A percentile compares a stretch with the other conserved stretches of the same genome.
Evolutionary conservation across 2,888 invertebrate species (phyloP).

Genomic region (Orthosia gracilis): DNA sequence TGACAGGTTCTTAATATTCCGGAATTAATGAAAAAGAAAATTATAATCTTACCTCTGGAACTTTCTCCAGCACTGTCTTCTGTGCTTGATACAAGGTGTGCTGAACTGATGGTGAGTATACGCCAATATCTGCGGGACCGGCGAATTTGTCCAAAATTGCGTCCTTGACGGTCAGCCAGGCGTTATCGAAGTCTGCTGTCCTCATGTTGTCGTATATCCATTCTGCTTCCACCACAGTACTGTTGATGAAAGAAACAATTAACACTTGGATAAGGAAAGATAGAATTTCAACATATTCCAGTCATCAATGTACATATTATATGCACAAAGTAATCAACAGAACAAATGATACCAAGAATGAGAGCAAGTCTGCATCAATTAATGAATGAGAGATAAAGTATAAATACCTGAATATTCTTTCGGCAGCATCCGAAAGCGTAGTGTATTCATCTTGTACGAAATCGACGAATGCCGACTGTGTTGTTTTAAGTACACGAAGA

Average conservation of each 20-base stretch:
- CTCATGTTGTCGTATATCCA: constrained; percentile 94
- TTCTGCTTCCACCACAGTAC: constrained; percentile 94
- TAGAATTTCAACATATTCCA: not conserved
- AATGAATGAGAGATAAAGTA: not conserved
- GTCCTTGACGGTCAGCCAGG: constrained; percentile 93
- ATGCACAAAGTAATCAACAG: constrained; percentile 17
- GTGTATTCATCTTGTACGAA: constrained; percentile 95
- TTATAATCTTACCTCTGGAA: constrained; percentile 91
- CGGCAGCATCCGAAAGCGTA: constrained; percentile 94
- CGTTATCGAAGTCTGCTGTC: constrained; percentile 93
- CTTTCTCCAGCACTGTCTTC: constrained; percentile 92
- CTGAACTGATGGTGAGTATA: constrained; percentile 95
- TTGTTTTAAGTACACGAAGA: constrained; percentile 94
- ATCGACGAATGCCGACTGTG: constrained; percentile 95
- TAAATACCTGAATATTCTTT: constrained; percentile 92
- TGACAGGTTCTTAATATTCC: not conserved
- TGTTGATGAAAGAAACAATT: constrained; percentile 71
- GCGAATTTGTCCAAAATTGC: constrained; percentile 94
- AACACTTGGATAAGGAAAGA: not conserved
- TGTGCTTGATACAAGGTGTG: constrained; percentile 94
- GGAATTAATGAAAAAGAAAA: not conserved
- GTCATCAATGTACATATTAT: not conserved
- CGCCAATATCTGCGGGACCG: constrained; percentile 93
- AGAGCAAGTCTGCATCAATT: constrained; percentile 7
- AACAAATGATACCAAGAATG: constrained; percentile 11